phyloP scores from a whole-genome alignment of 2,888 invertebrate species.

The Campopleginae sp. region DNA sequence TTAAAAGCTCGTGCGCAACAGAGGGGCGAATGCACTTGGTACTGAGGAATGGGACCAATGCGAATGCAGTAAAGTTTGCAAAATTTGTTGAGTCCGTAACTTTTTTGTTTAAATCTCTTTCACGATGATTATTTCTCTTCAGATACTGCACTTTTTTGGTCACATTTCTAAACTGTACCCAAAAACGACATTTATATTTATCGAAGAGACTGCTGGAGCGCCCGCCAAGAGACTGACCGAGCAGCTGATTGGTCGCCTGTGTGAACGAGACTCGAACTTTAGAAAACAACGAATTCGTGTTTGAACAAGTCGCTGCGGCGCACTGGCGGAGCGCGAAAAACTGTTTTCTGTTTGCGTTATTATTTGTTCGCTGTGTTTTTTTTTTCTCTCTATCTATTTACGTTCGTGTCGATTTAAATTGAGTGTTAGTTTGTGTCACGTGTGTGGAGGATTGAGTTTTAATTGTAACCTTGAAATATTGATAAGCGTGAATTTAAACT shows the following conservation, averaged over 20 bases:
- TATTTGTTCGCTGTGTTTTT: neutral
- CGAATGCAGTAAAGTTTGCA: neutral
- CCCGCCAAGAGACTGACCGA: neutral
- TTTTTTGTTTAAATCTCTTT: neutral
- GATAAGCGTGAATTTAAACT: neutral
- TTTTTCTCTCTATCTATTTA: neutral
- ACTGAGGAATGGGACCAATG: neutral
- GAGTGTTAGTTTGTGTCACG: neutral
- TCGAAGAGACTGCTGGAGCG: neutral
- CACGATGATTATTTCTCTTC: neutral
- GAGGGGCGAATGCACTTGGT: neutral
- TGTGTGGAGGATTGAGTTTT: neutral
- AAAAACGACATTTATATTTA: no score
- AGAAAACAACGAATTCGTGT: neutral
- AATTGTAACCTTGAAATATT: neutral
- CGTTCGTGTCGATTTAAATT: neutral
- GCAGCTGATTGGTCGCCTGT: neutral
- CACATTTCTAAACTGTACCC: no score
- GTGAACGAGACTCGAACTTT: neutral
- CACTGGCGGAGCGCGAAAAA: constrained; percentile 10
- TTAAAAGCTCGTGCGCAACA: neutral
- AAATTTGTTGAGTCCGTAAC: neutral
- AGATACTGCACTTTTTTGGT: no score
- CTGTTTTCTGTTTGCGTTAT: neutral
- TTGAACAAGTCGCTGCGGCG: constrained; percentile 15